These are phyloP conservation scores for Phylloscopus trochilus DNA, from an alignment of 2,113 vertebrate genomes.

Conservation along the genomic window DNA sequence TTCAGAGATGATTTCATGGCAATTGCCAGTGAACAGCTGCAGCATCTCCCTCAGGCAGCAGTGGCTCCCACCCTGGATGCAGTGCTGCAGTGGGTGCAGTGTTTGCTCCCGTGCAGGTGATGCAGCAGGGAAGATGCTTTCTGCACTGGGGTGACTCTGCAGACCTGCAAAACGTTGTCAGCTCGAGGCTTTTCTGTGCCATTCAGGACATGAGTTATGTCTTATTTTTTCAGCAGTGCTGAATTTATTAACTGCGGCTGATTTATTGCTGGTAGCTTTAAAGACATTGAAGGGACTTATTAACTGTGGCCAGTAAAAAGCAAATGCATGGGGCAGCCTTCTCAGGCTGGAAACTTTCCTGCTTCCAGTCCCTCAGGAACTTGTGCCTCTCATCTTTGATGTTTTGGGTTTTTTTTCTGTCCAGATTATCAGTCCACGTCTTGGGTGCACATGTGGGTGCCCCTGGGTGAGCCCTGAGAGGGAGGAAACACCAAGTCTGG, in stretches of 20 bases:
- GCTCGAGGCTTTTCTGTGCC: neutral
- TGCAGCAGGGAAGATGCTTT: neutral
- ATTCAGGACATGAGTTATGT: neutral
- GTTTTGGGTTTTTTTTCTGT: neutral
- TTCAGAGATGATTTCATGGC: neutral
- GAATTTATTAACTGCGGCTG: slow-evolving; percentile 29
- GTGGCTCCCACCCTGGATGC: neutral
- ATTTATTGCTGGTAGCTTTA: neutral
- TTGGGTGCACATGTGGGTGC: rapidly evolving
- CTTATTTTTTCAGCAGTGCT: neutral
- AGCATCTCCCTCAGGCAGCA: rapidly evolving
- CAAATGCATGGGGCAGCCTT: neutral
- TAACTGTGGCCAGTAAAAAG: neutral
- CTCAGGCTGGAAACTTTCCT: neutral
- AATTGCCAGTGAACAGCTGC: neutral
- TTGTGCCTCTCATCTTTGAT: neutral
- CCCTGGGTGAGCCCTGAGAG: neutral
- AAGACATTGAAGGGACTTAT: neutral
- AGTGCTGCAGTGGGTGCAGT: neutral
- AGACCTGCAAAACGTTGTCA: neutral
- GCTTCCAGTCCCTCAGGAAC: neutral
- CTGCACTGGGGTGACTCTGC: neutral
- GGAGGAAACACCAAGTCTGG: neutral
- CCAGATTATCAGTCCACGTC: neutral
- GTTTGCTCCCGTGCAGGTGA: neutral